Percentiles rank a stretch among this genome's conserved stretches.
Conservation (phyloP, 2,888 invertebrate genomes). For the Deilephila elpenor region DNA sequence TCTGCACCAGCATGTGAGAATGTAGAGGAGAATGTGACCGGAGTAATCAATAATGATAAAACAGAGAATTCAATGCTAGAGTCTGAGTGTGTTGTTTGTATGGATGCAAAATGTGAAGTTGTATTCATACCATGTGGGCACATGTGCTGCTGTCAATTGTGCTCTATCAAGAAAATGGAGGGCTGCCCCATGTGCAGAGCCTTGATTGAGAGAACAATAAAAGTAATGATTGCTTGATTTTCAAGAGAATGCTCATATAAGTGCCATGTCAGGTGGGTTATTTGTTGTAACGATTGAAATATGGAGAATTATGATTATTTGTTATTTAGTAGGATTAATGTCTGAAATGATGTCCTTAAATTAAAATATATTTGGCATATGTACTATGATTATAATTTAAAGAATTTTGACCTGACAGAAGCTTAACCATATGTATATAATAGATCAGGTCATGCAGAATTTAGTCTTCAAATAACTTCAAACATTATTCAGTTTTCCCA, state of each 20-base stretch:
- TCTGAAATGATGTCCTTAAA: too few species aligned
- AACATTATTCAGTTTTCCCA: too few species aligned
- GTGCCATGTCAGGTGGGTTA: neutral
- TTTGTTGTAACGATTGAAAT: neutral
- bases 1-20: slow-evolving; percentile 56
- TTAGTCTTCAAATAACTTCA: too few species aligned
- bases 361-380: too few species aligned
- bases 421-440: too few species aligned
- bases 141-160: slow-evolving; percentile 91
- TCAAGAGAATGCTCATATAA: neutral
- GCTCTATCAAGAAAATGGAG: slow-evolving; percentile 85
- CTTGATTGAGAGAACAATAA: slow-evolving; percentile 88
- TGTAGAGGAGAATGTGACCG: slow-evolving; percentile 61
- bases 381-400: too few species aligned
- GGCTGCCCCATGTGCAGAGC: slow-evolving; percentile 93
- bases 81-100: slow-evolving; percentile 93
- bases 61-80: slow-evolving; percentile 62
- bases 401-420: neutral
- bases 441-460: too few species aligned
- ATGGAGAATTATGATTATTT: too few species aligned
- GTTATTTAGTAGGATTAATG: too few species aligned
- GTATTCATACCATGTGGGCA: slow-evolving; percentile 95
- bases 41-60: slow-evolving; percentile 63
- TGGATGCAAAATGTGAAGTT: slow-evolving; percentile 88
- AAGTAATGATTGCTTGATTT: slow-evolving; percentile 83